Evolutionary conservation across 2,888 invertebrate genomes (phyloP), one percentile per base, ranked within the genome.

Genomic region (Callyntrura guangdongensis): DNA sequence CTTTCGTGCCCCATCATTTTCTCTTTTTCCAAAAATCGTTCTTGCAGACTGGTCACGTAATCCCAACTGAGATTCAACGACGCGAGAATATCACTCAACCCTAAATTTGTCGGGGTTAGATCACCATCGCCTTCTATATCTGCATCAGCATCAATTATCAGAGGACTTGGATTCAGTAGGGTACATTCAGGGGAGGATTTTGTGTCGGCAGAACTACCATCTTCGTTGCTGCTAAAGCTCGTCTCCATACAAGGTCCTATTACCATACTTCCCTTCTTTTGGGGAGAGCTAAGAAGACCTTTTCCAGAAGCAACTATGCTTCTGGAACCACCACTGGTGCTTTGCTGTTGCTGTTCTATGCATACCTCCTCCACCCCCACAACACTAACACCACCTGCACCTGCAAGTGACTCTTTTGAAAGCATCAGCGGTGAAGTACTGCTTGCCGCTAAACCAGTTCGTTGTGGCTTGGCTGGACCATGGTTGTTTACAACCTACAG

Each of bases 381-480:
- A 27, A 69, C 61, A 64, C 82, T 81, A 0, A 56, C 61, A 6
- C 25, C 61, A 9, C 82, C 91, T 69, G 72, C 92, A 67, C 45
- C 72, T 83, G 14, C 77, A 20, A 92, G 72, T 0, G 93, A 93
- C 49, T 93, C 93, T 59, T 92, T 90, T 0, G 93, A 93, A 25
- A 92, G 56, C 86, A 90, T 92, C 45, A 94, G 82, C 0, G 93
- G 93, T 14, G 94, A 94, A 17, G 93, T 93, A 86, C 92, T 93
- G 45, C 95, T 95, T 45, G 95, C 94, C 72, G 94, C 86, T 47
- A 87, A 25, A 36, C 91, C 91, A 25, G 95, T 94, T 74, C 97
- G 96, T 94, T 97, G 97, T 12, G 97, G 97, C 95, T 97, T 98
- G 91, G 97, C 96, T 92, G 97, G 97, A 79, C 97, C 97, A 95